A percentile compares a stretch with the other conserved stretches of the same genome.
Conservation (phyloP, 2,113 vertebrate genomes). For the Heloderma charlesbogerti region DNA sequence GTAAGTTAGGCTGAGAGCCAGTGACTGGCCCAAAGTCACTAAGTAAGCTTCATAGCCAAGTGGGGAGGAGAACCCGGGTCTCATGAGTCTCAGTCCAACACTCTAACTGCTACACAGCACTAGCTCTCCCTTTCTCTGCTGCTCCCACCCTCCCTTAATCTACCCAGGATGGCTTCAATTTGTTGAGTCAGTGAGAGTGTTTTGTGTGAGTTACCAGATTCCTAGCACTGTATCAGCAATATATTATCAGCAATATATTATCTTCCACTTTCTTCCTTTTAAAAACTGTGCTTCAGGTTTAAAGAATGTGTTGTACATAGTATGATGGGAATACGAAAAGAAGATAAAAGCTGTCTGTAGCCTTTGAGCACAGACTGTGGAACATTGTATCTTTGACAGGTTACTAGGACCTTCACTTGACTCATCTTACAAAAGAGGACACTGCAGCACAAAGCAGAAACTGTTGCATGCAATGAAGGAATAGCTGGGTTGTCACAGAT, state of each 20-base stretch:
- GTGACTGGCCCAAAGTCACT: too few relatives aligned
- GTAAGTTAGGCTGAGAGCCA: too few relatives aligned
- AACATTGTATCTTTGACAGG: not conserved
- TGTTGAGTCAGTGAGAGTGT: not conserved
- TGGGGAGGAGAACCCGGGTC: too few relatives aligned
- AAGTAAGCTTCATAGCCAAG: too few relatives aligned
- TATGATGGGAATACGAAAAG: not conserved
- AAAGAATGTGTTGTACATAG: not conserved
- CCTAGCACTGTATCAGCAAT: not conserved
- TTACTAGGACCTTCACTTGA: not conserved
- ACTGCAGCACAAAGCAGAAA: not conserved
- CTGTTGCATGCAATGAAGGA: not conserved
- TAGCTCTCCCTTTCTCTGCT: not conserved
- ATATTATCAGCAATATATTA: not conserved
- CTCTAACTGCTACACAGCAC: too few relatives aligned
- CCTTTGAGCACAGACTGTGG: not conserved
- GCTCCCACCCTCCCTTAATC: not conserved
- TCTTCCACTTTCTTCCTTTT: not conserved
- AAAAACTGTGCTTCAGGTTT: not conserved
- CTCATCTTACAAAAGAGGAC: not conserved
- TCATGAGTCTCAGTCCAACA: too few relatives aligned
- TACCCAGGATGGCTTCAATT: not conserved
- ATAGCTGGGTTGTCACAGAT: not conserved
- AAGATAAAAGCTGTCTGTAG: not conserved
- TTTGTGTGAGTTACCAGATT: not conserved